Evolutionary conservation across 2,888 invertebrate genomes (phyloP).

Genomic region (Gastracanthus pulcherrimus): DNA sequence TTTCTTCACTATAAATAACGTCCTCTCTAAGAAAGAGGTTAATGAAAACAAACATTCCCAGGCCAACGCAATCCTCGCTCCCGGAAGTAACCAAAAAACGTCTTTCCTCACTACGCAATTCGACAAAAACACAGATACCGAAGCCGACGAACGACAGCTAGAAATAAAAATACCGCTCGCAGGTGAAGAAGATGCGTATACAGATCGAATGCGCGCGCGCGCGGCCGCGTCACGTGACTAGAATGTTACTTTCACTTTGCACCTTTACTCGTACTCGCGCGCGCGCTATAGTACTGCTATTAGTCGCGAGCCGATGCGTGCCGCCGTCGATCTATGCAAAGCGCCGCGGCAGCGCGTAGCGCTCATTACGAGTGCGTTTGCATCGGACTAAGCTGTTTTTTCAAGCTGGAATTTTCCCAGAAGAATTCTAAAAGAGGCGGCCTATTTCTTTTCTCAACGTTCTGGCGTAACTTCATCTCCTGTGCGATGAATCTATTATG

Average conservation of each 20-base stretch:
- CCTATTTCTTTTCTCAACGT: background rate
- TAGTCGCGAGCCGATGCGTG: slow-evolving; percentile 16
- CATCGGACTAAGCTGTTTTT: slow-evolving; percentile 45
- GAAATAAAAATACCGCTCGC: background rate
- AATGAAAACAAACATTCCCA: background rate
- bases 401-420: slow-evolving; percentile 46
- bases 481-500: too few relatives aligned
- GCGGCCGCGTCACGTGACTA: slow-evolving; percentile 65
- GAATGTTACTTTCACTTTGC: slow-evolving; percentile 69
- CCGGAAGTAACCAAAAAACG: background rate
- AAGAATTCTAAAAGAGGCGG: background rate
- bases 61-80: too few relatives aligned
- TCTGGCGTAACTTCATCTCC: too few relatives aligned
- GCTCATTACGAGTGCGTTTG: slow-evolving; percentile 24
- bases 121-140: background rate
- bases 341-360: background rate
- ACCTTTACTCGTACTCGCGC: slow-evolving; percentile 43
- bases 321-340: slow-evolving; percentile 32
- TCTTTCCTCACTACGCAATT: background rate
- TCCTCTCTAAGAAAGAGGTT: background rate
- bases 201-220: background rate
- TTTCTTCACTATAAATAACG: too few relatives aligned
- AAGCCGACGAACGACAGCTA: background rate
- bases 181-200: slow-evolving; percentile 3
- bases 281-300: background rate